Conservation (phyloP, 2,888 invertebrate genomes). For the Morpho helenor region DNA sequence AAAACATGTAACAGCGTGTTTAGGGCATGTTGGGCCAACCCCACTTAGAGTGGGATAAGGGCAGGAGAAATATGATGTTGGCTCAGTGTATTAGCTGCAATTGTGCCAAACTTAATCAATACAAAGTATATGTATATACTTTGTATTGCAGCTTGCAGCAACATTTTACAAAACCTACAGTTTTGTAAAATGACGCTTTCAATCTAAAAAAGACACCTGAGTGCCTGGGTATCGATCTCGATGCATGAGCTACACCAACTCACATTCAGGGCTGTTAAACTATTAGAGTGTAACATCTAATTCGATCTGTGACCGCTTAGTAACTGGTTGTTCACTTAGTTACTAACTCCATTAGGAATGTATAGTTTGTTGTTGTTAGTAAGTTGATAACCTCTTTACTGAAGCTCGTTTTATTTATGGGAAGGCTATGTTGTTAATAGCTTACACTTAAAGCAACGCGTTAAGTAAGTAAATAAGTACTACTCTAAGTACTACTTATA, state of each 20-base stretch:
- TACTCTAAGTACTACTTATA: not conserved
- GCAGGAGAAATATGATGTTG: no score
- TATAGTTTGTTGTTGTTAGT: conserved; percentile 8
- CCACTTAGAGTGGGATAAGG: no score
- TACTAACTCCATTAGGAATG: conserved; percentile 18
- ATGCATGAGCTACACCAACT: conserved; percentile 6
- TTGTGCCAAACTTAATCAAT: no score
- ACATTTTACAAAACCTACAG: no score
- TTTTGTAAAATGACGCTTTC: no score
- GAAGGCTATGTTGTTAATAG: conserved; percentile 1
- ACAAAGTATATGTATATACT: no score
- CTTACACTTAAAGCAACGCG: not conserved
- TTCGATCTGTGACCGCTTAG: conserved; percentile 22
- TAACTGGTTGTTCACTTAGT: conserved; percentile 21
- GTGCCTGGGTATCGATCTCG: not conserved
- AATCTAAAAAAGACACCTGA: no score
- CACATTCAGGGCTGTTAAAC: conserved; percentile 6
- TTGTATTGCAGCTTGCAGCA: no score
- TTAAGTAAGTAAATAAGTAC: not conserved
- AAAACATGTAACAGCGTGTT: no score
- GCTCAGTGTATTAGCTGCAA: no score
- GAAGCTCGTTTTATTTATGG: conserved; percentile 6
- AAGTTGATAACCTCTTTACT: conserved; percentile 4
- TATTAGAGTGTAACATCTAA: conserved; percentile 15
- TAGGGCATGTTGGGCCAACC: no score